These are phyloP conservation scores for Acleris laterana DNA, from an alignment of 2,888 invertebrate species.

Conservation along the genomic window DNA sequence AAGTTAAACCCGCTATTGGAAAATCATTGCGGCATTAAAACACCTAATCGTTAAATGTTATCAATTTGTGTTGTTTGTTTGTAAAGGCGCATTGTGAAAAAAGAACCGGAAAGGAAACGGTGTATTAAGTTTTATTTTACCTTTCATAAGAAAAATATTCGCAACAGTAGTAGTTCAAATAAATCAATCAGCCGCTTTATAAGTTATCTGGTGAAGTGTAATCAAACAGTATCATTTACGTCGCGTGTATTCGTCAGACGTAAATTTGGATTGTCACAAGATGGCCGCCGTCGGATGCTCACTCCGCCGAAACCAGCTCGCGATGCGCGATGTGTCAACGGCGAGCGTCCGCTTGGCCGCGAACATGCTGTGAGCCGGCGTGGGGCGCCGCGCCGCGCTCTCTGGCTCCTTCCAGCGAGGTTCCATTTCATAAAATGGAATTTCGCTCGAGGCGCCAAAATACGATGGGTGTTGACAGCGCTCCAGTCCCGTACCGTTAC, in stretches of 20 bases:
- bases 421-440: conserved; percentile 83
- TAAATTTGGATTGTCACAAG: conserved; percentile 83
- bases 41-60: conserved; percentile 49
- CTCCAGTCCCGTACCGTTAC: conserved; percentile 81
- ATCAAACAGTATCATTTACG: conserved; percentile 65
- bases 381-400: conserved; percentile 65
- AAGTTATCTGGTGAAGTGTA: conserved; percentile 44
- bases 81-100: conserved; percentile 68
- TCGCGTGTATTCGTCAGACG: conserved; percentile 80
- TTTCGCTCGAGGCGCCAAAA: conserved; percentile 84
- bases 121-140: conserved; percentile 63
- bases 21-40: conserved; percentile 48
- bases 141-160: conserved; percentile 49
- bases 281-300: conserved; percentile 82
- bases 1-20: conserved; percentile 45
- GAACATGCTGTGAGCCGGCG: conserved; percentile 78
- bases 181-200: conserved; percentile 32
- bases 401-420: conserved; percentile 75
- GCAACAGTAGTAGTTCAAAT: conserved; percentile 18
- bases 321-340: conserved; percentile 80
- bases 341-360: conserved; percentile 54
- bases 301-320: conserved; percentile 81
- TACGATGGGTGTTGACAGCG: conserved; percentile 82
- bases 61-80: conserved; percentile 67
- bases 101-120: conserved; percentile 76